Evolutionary conservation across 2,888 invertebrate species (phyloP).

Genomic region (Lasioglossum morio): DNA sequence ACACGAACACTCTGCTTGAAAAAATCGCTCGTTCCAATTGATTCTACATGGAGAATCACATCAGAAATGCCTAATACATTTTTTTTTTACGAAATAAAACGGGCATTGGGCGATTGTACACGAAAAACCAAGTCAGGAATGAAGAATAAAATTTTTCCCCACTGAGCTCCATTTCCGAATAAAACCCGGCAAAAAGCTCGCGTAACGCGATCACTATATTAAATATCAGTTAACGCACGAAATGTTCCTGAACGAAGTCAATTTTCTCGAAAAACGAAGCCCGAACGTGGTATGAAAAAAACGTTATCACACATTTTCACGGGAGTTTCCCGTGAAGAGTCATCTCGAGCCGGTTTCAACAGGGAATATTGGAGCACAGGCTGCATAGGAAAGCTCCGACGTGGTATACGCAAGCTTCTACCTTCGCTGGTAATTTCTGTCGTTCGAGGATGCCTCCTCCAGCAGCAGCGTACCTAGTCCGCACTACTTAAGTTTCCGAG

Average conservation of each 20-base stretch:
- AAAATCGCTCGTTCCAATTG: no score
- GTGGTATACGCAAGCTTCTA: neutral
- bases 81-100: no score
- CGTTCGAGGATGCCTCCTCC: neutral
- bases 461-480: neutral
- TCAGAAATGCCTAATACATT: no score
- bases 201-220: neutral
- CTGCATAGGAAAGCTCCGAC: neutral
- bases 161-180: neutral
- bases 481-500: neutral
- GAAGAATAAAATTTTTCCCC: neutral
- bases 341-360: neutral
- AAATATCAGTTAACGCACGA: neutral
- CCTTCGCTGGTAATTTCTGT: neutral
- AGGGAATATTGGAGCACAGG: neutral
- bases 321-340: neutral
- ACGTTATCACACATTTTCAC: neutral
- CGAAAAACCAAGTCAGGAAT: neutral
- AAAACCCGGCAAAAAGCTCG: neutral
- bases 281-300: neutral
- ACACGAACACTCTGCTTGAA: neutral
- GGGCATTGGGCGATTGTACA: neutral
- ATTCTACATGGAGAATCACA: no score
- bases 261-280: neutral
- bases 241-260: neutral